Evolutionary conservation across 2,113 vertebrate genomes (phyloP).

Genomic region (Podarcis muralis): DNA sequence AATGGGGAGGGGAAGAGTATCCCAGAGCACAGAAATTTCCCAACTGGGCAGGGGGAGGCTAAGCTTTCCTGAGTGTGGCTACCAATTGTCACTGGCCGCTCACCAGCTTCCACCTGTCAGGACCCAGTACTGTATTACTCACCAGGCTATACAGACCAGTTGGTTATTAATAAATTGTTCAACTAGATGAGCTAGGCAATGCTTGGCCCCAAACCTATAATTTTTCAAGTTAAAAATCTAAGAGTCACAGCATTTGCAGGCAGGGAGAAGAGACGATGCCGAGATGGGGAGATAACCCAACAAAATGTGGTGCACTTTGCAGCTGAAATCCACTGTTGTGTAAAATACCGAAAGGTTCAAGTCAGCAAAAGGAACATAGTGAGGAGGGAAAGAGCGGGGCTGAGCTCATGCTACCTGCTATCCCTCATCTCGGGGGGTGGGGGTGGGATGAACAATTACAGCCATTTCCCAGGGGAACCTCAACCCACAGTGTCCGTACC

Average conservation of each 20-base stretch:
- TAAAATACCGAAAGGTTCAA: conserved; percentile 29
- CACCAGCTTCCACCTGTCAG: neutral
- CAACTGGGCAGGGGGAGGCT: conserved; percentile 26
- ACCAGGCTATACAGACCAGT: neutral
- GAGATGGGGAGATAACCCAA: neutral
- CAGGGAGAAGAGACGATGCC: too few relatives aligned
- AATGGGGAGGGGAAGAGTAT: conserved; percentile 7
- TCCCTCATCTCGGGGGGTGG: conserved; percentile 12
- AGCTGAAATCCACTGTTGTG: conserved; percentile 14
- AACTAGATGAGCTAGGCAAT: neutral
- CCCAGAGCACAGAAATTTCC: conserved; percentile 33
- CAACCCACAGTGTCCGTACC: conserved; percentile 1
- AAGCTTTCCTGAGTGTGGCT: conserved; percentile 25
- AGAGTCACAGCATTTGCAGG: too few relatives aligned
- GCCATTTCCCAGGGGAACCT: neutral
- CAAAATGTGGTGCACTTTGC: neutral
- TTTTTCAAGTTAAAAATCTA: neutral
- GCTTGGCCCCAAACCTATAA: neutral
- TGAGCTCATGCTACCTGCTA: conserved; percentile 16
- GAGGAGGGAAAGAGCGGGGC: neutral
- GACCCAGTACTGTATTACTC: conserved; percentile 23
- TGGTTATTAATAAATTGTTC: conserved; percentile 1
- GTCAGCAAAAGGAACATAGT: conserved; percentile 17
- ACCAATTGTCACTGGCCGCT: conserved; percentile 15
- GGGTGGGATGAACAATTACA: conserved; percentile 31